Base-by-base conservation (phyloP, 2,113 vertebrate species). In the Lanius ludovicianus region DNA sequence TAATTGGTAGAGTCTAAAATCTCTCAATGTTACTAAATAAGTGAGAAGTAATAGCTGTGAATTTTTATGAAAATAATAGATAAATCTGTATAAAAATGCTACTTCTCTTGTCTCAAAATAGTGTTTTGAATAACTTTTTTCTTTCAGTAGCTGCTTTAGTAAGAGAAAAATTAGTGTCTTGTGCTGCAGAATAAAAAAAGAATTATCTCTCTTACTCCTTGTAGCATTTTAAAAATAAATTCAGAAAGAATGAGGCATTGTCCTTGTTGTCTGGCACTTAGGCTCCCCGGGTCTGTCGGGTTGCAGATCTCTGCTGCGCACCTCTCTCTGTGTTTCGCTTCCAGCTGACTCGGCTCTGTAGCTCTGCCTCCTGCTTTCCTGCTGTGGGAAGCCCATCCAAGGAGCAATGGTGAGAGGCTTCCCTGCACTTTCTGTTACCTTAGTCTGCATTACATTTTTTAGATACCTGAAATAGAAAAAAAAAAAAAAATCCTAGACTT, bases 321-420 rank as follows among this genome's bases (percentile, higher is more conserved):
- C 2, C 46, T 49, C 1, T 52, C 0, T 44, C 9, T 68, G 21
- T 83, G 10, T 55, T 67, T 75, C 44, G 11, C 31, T 76, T 78
- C 28, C 22, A n/a, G 5, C 60, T 80, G 37, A 9, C 28, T 62
- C 3, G 1, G 17, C 59, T 89, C 25, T 47, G 28, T 50, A 68
- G 62, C 14, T 64, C 21, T 44, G 11, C 46, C 35, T 63, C 56
- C 37, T 80, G 8, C 24, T 60, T 78, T 85, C 64, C 49, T 47
- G 0, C 24, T 44, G 0, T 7, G 7, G 1, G 3, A 52, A 75
- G 35, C 12, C 44, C 15, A 25, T 79, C 49, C 41, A 20, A 63
- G 31, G 21, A 85, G 13, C 53, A 28, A 0, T 67, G 37, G 18
- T 41, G 42, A 46, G 31, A 60, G 50, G 35, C 22, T 91, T 77